Base-by-base conservation (phyloP, 2,888 invertebrate species). In the Tipula confusa region DNA sequence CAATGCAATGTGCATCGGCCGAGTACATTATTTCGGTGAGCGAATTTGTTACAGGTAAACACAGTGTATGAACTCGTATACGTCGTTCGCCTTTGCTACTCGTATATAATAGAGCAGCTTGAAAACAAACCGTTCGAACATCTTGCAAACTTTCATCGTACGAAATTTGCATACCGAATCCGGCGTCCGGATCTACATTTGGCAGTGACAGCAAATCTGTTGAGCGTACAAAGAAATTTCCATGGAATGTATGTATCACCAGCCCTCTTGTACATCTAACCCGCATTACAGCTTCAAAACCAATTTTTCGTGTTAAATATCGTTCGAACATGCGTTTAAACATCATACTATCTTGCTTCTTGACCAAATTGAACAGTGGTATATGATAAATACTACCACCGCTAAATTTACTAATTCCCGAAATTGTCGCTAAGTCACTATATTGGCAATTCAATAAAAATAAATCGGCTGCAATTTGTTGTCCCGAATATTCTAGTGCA, bases 231-330 rank as follows among this genome's bases (percentile, higher is more conserved):
- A 99, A 99, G 93, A 98, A 98, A 90, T 99, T 99, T 48, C 99
- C 99, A 91, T 99, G 98, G 93, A 99, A 99, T 87, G 98, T 97
- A 90, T 99, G 98, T 87, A 99, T 97, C 29, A 96, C 93, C 84
- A 99, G 91, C 18, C 99, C 98, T 87, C 94, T 93, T 1, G 98
- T 97, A 88, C 98, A 98, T 5, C 99, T 92, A 85, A 99, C 95
- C 86, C 99, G 92, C 97, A 99, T 97, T 29, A 99, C 99, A 4
- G 99, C 97, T 89, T 99, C 99, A 89, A 99, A 98, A 82, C 99
- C 99, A 85, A 99, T 97, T 91, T 99, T 99, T 86, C 99, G 92
- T 0, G 96, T 96, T 84, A 99, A 91, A 91, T 99, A 99, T 13
- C 99, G 91, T 64, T 94, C 92, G 31, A 99, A 91, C 89, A 94